A percentile compares a stretch with the other conserved stretches of the same genome.
Conservation (phyloP, 1,140 invertebrate species). For the Zaprionus nigranus region DNA sequence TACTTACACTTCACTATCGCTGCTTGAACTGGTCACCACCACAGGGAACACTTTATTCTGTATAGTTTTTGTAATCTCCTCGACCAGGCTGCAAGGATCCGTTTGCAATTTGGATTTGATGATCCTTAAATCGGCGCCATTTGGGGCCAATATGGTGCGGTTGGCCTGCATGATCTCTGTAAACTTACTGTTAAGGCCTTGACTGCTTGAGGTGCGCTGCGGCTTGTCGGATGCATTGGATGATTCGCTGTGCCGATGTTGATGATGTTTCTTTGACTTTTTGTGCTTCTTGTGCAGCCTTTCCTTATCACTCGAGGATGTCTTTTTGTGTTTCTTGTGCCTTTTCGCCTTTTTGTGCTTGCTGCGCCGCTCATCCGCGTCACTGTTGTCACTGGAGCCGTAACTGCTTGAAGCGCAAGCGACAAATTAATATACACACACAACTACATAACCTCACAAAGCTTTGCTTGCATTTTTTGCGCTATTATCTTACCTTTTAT, state of each 20-base stretch:
- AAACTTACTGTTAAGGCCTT: constrained; percentile 70
- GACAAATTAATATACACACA: constrained; percentile 39
- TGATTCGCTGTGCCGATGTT: constrained; percentile 61
- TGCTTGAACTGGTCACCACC: constrained; percentile 88
- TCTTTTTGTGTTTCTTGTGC: constrained; percentile 86
- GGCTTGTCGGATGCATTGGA: constrained; percentile 67
- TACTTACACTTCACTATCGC: constrained; percentile 87
- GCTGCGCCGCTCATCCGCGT: constrained; percentile 62
- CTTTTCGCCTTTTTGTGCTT: constrained; percentile 85
- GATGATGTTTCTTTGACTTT: constrained; percentile 67
- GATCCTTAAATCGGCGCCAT: constrained; percentile 74
- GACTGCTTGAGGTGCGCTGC: constrained; percentile 27
- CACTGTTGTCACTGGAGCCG: constrained; percentile 70
- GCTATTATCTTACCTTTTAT: constrained; percentile 64
- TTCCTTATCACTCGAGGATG: constrained; percentile 59
- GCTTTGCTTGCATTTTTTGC: constrained; percentile 15
- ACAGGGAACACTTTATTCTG: constrained; percentile 84
- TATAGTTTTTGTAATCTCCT: constrained; percentile 80
- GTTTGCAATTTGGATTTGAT: constrained; percentile 64
- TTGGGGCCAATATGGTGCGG: constrained; percentile 68
- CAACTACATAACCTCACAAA: constrained; percentile 60
- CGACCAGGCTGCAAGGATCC: constrained; percentile 76
- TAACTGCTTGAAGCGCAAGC: constrained; percentile 44
- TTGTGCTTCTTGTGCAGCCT: constrained; percentile 77
- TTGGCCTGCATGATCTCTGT: constrained; percentile 76